Conservation (phyloP, 2,888 invertebrate genomes). For the Lasius fuliginosus region DNA sequence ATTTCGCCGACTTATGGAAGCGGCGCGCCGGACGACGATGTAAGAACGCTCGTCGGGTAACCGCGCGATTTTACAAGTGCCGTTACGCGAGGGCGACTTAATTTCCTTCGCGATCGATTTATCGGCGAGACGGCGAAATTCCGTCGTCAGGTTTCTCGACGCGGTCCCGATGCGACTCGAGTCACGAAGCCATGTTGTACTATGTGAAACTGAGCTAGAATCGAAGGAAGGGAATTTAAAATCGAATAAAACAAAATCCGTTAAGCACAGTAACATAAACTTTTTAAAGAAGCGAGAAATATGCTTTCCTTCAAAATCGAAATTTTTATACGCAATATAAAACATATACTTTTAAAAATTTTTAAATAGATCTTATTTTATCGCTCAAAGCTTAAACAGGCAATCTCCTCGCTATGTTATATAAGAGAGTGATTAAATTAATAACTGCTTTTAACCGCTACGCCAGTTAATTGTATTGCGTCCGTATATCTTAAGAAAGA, state of each 20-base stretch:
- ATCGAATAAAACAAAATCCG: background rate
- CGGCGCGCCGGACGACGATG: conserved; percentile 37
- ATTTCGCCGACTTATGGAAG: conserved; percentile 73
- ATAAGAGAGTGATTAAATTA: conserved; percentile 41
- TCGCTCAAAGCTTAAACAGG: conserved; percentile 20
- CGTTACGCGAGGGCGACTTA: conserved; percentile 72
- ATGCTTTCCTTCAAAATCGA: background rate
- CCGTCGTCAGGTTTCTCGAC: conserved; percentile 17
- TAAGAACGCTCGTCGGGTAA: conserved; percentile 66
- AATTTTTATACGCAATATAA: background rate
- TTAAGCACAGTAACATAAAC: background rate
- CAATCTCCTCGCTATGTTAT: conserved; percentile 14
- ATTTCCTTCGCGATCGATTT: conserved; percentile 71
- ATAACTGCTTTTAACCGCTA: conserved; percentile 43
- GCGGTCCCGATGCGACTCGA: background rate
- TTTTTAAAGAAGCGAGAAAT: background rate
- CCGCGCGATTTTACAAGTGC: conserved; percentile 72
- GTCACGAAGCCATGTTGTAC: background rate
- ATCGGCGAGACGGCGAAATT: conserved; percentile 42
- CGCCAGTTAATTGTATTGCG: conserved; percentile 43
- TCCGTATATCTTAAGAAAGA: conserved; percentile 31
- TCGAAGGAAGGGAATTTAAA: background rate
- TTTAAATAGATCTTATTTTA: background rate
- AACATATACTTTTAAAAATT: background rate
- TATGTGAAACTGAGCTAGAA: background rate